Percentiles rank a stretch among this genome's conserved stretches.
These are phyloP conservation scores for Amaurobius ferox DNA, from an alignment of 2,888 invertebrate species.

Conservation along the genomic window DNA sequence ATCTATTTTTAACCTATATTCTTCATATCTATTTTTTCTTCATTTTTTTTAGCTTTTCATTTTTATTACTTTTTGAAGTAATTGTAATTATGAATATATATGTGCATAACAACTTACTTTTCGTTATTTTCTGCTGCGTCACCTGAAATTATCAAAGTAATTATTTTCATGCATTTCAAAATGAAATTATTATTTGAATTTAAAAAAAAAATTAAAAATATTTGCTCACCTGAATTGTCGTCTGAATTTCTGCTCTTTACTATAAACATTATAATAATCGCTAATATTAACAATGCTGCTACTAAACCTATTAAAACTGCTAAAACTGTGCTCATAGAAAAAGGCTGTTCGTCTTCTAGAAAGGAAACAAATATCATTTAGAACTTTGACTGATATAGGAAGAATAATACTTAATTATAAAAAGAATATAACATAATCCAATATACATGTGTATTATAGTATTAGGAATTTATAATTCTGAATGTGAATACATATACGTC, in stretches of 20 bases:
- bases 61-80: too few species aligned
- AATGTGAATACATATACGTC: too few species aligned
- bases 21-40: too few species aligned
- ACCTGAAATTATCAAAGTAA: slow-evolving; percentile 25
- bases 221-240: slow-evolving; percentile 64
- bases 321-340: slow-evolving; percentile 73
- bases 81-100: too few species aligned
- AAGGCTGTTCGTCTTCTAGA: slow-evolving; percentile 58
- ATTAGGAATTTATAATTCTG: too few species aligned
- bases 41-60: too few species aligned
- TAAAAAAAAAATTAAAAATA: background rate
- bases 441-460: too few species aligned
- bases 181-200: slow-evolving; percentile 17
- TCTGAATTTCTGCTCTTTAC: slow-evolving; percentile 66
- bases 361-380: background rate
- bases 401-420: too few species aligned
- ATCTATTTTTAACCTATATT: too few species aligned
- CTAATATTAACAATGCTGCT: slow-evolving; percentile 70
- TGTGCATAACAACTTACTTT: too few species aligned
- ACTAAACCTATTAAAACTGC: slow-evolving; percentile 73
- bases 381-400: too few species aligned
- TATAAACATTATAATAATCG: slow-evolving; percentile 73
- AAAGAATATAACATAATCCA: too few species aligned
- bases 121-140: slow-evolving; percentile 58
- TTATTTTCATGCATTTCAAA: background rate